Evolutionary conservation across 2,113 vertebrate genomes (phyloP).

Genomic region (Nycticorax nycticorax): DNA sequence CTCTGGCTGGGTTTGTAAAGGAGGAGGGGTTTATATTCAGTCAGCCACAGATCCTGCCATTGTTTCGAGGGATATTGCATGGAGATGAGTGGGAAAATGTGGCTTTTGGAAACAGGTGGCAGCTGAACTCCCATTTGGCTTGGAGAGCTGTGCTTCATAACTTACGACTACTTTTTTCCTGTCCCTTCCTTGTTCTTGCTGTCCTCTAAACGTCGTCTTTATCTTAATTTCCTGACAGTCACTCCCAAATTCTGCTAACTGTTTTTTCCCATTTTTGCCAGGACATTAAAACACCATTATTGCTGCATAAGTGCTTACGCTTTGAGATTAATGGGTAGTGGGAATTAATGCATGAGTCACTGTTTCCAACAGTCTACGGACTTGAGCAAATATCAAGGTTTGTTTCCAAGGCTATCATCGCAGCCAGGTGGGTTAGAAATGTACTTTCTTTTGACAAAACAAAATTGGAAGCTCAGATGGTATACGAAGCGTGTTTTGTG

Average conservation of each 20-base stretch:
- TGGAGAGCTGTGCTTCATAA: neutral
- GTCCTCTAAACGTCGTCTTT: neutral
- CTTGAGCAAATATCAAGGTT: neutral
- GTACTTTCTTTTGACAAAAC: neutral
- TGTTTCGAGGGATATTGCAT: neutral
- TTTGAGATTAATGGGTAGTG: constrained; percentile 16
- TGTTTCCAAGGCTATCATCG: neutral
- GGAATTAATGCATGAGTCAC: constrained; percentile 23
- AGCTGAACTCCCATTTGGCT: neutral
- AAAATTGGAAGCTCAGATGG: neutral
- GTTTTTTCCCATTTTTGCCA: neutral
- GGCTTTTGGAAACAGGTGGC: neutral
- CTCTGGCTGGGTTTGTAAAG: neutral
- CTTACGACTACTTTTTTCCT: neutral
- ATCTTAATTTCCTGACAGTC: constrained; percentile 7
- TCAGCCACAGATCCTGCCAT: neutral
- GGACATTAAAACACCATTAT: constrained; percentile 13
- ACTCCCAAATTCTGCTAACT: neutral
- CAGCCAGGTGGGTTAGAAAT: neutral
- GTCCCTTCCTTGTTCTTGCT: neutral
- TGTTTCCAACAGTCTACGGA: neutral
- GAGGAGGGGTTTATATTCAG: neutral
- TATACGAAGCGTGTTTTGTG: rapidly evolving
- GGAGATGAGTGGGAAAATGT: neutral
- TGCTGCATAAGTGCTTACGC: neutral